These are phyloP conservation scores for Astreopora myriophthalma DNA, from an alignment of 64 coral and sea anemone genomes.

Conservation along the genomic window DNA sequence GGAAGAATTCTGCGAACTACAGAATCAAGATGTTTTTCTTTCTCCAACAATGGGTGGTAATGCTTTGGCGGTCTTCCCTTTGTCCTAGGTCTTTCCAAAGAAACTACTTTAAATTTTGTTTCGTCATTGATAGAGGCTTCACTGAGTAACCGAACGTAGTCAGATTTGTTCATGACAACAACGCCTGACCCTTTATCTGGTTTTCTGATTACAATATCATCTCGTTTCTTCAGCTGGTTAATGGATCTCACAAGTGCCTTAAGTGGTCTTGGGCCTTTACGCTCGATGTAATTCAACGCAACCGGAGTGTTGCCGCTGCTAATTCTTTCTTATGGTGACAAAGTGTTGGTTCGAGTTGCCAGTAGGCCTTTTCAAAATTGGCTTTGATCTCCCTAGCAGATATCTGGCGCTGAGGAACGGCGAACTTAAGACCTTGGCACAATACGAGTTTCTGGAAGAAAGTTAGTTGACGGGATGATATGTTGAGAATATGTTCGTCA, in stretches of 20 bases:
- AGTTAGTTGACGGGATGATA: not conserved
- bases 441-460: constrained; percentile 40
- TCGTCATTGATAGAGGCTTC: constrained; percentile 36
- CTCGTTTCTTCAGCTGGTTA: constrained; percentile 21
- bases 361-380: constrained; percentile 54
- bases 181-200: constrained; percentile 50
- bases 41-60: constrained; percentile 23
- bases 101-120: not conserved
- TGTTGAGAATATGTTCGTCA: constrained; percentile 14
- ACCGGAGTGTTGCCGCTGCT: constrained; percentile 2
- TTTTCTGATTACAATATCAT: constrained; percentile 37
- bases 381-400: constrained; percentile 36
- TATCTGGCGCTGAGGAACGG: constrained; percentile 1
- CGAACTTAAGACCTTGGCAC: constrained; percentile 47
- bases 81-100: not conserved
- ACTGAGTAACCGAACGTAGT: not conserved
- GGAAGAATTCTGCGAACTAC: constrained; percentile 14
- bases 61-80: constrained; percentile 33
- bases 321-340: constrained; percentile 29
- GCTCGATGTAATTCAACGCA: constrained; percentile 31
- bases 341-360: constrained; percentile 3
- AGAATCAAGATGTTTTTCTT: constrained; percentile 1
- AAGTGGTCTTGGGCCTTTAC: not conserved
- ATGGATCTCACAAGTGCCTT: constrained; percentile 26
- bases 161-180: constrained; percentile 45